These are phyloP conservation scores for Aplocera efformata DNA, from an alignment of 2,888 invertebrate genomes.

Conservation along the genomic window DNA sequence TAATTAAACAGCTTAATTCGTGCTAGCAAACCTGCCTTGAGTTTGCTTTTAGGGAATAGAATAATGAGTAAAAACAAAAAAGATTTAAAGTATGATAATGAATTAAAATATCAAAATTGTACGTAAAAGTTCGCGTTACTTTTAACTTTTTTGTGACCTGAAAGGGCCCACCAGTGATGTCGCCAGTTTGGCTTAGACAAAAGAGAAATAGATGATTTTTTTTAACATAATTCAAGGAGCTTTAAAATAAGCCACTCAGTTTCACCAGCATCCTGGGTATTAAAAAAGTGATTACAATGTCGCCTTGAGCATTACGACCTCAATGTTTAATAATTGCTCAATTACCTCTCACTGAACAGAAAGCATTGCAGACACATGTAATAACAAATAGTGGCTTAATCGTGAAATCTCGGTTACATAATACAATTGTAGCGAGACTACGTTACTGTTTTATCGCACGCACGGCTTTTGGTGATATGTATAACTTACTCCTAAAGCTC, in stretches of 20 bases:
- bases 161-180: no score
- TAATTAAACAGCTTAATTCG: constrained; percentile 47
- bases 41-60: constrained; percentile 4
- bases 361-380: constrained; percentile 27
- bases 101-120: no score
- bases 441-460: constrained; percentile 13
- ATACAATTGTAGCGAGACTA: constrained; percentile 25
- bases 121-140: no score
- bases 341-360: constrained; percentile 25
- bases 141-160: no score
- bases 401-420: constrained; percentile 34
- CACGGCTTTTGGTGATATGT: constrained; percentile 8
- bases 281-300: constrained; percentile 9
- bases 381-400: constrained; percentile 40
- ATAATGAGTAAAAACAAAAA: constrained; percentile 15
- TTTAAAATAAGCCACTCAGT: no score
- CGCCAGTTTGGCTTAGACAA: no score
- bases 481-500: no score
- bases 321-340: constrained; percentile 30
- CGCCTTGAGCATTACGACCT: constrained; percentile 17
- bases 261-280: not conserved
- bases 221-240: no score
- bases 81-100: no score
- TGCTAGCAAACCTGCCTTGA: constrained; percentile 25
- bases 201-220: no score